These are phyloP conservation scores for Rhabdomys dilectus DNA, from an alignment of 2,113 vertebrate genomes.

Conservation along the genomic window DNA sequence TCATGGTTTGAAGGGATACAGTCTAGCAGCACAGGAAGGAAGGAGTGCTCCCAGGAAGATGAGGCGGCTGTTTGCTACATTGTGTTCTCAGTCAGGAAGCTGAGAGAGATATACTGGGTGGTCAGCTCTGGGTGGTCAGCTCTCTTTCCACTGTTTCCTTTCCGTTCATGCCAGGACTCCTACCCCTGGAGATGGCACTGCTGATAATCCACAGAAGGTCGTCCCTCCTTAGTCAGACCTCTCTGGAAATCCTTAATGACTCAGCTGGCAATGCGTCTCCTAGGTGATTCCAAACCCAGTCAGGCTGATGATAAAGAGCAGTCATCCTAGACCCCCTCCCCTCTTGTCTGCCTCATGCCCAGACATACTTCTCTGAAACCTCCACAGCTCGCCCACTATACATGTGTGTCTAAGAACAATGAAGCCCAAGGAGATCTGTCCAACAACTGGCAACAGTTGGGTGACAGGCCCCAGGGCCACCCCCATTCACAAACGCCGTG, in stretches of 20 bases:
- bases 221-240: background rate
- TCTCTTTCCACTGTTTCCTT: background rate
- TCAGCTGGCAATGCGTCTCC: background rate
- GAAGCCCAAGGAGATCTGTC: fast-evolving
- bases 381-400: fast-evolving
- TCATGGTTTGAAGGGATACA: background rate
- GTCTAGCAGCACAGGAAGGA: background rate
- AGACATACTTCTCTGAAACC: background rate
- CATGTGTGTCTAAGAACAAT: fast-evolving
- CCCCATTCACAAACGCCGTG: fast-evolving
- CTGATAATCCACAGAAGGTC: background rate
- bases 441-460: background rate
- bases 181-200: background rate
- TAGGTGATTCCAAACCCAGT: background rate
- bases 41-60: background rate
- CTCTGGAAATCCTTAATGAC: background rate
- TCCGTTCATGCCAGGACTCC: background rate
- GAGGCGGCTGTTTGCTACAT: background rate
- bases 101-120: background rate
- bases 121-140: too few species aligned
- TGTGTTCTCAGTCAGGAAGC: background rate
- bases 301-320: background rate
- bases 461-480: fast-evolving
- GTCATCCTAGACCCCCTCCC: too few species aligned
- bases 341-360: background rate